Percentiles rank a stretch among this genome's conserved stretches.
These are phyloP conservation scores for Eubasilissa regina DNA, from an alignment of 1,140 invertebrate species.

Conservation along the genomic window DNA sequence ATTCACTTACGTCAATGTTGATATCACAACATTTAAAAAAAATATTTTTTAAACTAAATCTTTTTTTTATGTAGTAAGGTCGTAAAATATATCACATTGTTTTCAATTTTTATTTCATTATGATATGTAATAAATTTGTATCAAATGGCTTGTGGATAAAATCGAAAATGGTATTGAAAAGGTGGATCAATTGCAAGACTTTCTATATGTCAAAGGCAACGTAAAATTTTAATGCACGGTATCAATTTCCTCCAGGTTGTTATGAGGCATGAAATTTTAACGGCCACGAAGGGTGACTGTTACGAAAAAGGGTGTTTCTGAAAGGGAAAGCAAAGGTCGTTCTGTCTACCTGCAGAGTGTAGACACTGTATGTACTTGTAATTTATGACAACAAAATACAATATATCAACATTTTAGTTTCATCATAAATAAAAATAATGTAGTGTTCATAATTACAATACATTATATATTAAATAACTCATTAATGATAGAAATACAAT, in stretches of 20 bases:
- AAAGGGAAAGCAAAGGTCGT: constrained; percentile 40
- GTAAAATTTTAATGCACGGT: constrained; percentile 38
- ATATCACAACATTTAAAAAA: too few relatives aligned
- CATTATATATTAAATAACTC: neutral
- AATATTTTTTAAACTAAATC: too few relatives aligned
- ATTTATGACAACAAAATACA: neutral
- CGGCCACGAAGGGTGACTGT: constrained; percentile 22
- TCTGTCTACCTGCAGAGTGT: neutral
- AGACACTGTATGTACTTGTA: neutral
- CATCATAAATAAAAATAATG: neutral
- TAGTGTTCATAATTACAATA: neutral
- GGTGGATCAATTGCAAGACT: constrained; percentile 31
- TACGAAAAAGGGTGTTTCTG: constrained; percentile 1
- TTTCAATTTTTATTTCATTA: too few relatives aligned
- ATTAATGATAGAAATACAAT: too few relatives aligned
- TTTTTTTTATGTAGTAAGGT: too few relatives aligned
- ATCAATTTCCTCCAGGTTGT: constrained; percentile 37
- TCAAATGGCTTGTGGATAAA: neutral
- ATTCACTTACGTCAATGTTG: too few relatives aligned
- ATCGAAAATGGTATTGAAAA: constrained; percentile 20
- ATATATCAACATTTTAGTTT: neutral
- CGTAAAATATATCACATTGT: too few relatives aligned
- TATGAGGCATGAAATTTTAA: constrained; percentile 46
- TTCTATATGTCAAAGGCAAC: constrained; percentile 34
- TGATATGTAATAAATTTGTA: too few relatives aligned